Percentiles rank a stretch among this genome's conserved stretches.
Evolutionary conservation across 2,113 vertebrate genomes (phyloP).

Genomic region (Neodon shergylaensis): DNA sequence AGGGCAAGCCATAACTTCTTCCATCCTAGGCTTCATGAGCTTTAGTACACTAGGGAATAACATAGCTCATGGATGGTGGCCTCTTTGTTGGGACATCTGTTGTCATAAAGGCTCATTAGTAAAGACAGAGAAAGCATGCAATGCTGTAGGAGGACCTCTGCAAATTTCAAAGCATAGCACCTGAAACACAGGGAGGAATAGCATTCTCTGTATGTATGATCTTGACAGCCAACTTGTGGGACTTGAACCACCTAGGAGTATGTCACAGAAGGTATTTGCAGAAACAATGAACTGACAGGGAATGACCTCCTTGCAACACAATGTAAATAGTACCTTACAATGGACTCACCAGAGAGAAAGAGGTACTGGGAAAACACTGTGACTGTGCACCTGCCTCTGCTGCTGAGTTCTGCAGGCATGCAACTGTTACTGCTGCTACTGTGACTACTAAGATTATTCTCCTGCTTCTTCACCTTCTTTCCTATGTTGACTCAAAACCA

Average conservation of each 20-base stretch:
- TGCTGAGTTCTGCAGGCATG: too few relatives aligned
- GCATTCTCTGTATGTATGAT: not conserved
- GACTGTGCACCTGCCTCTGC: too few relatives aligned
- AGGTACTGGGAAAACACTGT: not conserved
- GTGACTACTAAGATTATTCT: not conserved
- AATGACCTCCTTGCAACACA: not conserved
- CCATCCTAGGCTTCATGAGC: not conserved
- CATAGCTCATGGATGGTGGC: not conserved
- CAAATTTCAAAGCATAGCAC: not conserved
- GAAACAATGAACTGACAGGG: not conserved
- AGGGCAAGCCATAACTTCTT: not conserved
- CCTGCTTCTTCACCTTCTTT: not conserved
- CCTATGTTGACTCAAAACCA: not conserved
- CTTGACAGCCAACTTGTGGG: not conserved
- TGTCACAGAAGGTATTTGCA: not conserved
- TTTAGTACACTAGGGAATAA: not conserved
- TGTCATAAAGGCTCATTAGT: not conserved
- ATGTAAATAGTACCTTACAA: not conserved
- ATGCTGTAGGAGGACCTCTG: not conserved
- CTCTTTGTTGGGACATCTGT: not conserved
- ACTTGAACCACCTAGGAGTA: not conserved
- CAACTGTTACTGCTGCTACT: not conserved
- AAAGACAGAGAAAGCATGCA: not conserved
- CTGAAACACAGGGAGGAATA: not conserved
- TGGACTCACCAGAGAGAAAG: not conserved